A percentile compares a stretch with the other conserved stretches of the same genome.
Evolutionary conservation across 23 tunicate species (phyloP).

Genomic region (Ciona savignyi): DNA sequence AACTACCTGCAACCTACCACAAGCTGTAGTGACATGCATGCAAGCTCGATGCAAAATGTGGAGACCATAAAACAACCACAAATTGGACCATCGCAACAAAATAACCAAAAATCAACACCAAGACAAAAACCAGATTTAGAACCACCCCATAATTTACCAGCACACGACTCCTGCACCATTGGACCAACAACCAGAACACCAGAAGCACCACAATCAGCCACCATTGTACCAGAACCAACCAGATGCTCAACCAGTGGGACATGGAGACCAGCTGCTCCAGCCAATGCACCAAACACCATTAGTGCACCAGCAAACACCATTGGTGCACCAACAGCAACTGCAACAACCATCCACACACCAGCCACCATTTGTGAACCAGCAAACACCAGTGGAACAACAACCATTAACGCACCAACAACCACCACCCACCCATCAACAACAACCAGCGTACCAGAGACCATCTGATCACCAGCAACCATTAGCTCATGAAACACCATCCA

Average conservation of each 20-base stretch:
- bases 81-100: neutral
- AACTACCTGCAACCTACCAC: neutral
- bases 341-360: too few relatives aligned
- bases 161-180: too few relatives aligned
- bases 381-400: neutral
- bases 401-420: too few relatives aligned
- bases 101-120: neutral
- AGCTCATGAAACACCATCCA: neutral
- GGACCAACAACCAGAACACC: too few relatives aligned
- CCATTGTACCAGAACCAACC: too few relatives aligned
- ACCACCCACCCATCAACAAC: neutral
- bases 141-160: too few relatives aligned
- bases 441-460: neutral
- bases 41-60: neutral
- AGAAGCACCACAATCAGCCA: too few relatives aligned
- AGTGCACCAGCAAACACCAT: too few relatives aligned
- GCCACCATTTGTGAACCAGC: neutral
- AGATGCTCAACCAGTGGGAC: too few relatives aligned
- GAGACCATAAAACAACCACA: neutral
- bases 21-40: neutral
- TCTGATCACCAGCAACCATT: neutral
- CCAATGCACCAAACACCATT: neutral
- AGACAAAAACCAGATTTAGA: neutral
- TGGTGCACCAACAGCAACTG: too few relatives aligned
- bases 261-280: too few relatives aligned